Evolutionary conservation across 2,797 vertebrate species (phyloP), one percentile per base, ranked within the genome.

Genomic region (Staurois parvus): DNA sequence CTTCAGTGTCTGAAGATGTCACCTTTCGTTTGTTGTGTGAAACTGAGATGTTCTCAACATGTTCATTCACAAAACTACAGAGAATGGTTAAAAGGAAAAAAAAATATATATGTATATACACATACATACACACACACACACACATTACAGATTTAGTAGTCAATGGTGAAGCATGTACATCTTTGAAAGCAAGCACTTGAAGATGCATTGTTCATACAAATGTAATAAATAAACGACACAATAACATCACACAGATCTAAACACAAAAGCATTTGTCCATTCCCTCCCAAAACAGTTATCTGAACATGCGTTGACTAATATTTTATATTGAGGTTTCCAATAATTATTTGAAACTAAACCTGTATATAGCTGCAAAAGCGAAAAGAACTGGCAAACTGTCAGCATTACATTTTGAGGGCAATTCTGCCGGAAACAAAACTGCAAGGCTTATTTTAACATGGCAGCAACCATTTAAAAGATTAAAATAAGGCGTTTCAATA

Each of bases 1-100:
- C 87, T 52, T 95, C 93, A 84, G 92, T 93, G 84, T 94, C 93
- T 30, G 94, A 92, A 79, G 93, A 92, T 78, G 94, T 94, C 87
- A 88, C 93, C 88, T 94, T 94, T 88, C 90, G 92, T 85, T 95
- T 94, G 84, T 91, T 91, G 82, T 92, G 93, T 19, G 93, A 92
- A 88, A 93, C 92, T 12, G 94, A 94, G 76, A 91, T 90, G 85
- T 94, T 95, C 89, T 95, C 94, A 91, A 93, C 93, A 87, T 94
- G 94, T 0, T 95, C 93, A 84, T 89, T 93, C 90, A 93, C 90
- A 91, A 95, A 93, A 87, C 94, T 95, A 89, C 69, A 34, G 32
- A 52, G 42, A 72, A 64, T 73, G 10, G 69, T 94, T 88, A 74
- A 89, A 78, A 48, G 17, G 76, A 4, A 32, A 21, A 78, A 45